A percentile compares a stretch with the other conserved stretches of the same genome.
Evolutionary conservation across 1,140 invertebrate genomes (phyloP).

Genomic region (Drosophila sturtevanti): DNA sequence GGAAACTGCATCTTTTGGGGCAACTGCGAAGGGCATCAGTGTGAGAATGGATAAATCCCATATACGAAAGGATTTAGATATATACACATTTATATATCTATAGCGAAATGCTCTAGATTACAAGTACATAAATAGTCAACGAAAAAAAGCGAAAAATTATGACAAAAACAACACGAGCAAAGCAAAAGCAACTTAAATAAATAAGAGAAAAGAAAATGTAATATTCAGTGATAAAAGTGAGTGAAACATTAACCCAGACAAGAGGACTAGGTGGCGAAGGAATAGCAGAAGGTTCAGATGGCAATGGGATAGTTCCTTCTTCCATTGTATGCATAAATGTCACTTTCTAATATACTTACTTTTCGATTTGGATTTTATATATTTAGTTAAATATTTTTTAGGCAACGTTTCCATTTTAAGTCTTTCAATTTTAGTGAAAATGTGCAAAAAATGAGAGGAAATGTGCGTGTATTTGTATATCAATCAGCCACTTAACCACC

Average conservation of each 20-base stretch:
- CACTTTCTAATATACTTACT: neutral
- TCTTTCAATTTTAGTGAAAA: neutral
- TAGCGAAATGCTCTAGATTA: conserved; percentile 1
- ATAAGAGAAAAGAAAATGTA: conserved; percentile 4
- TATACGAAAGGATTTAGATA: neutral
- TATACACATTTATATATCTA: neutral
- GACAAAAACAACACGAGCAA: conserved; percentile 32
- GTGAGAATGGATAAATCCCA: conserved; percentile 85
- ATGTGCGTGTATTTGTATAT: neutral
- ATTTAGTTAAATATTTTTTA: neutral
- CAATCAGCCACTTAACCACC: conserved; percentile 6
- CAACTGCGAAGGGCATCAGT: conserved; percentile 89
- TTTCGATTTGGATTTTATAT: neutral
- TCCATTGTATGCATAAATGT: neutral
- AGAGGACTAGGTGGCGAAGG: neutral
- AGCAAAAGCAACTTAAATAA: conserved; percentile 9
- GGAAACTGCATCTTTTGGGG: conserved; percentile 97
- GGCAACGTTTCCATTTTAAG: neutral
- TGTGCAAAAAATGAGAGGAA: neutral
- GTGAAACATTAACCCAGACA: conserved; percentile 24
- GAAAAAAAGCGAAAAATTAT: neutral
- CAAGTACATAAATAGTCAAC: conserved; percentile 21
- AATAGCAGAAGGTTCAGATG: neutral
- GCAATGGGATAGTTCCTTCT: neutral
- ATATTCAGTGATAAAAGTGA: conserved; percentile 51